Evolutionary conservation across 1,140 invertebrate species (phyloP), one percentile per base, ranked within the genome.

Genomic region (Schlechtendalia chinensis): DNA sequence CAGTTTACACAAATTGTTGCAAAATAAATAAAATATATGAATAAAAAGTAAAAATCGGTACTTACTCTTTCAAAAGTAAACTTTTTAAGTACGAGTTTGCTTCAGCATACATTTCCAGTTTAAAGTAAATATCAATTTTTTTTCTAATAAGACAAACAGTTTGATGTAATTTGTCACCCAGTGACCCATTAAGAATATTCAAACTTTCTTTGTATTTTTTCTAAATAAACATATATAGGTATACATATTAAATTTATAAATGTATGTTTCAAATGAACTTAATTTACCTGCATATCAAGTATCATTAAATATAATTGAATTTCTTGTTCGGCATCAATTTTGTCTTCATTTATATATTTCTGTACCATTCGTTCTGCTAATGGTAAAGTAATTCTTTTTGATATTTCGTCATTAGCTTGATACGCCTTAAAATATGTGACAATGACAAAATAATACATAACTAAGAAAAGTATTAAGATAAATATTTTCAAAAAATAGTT

Each of bases 291-390:
- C 79, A 94, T 88, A 84, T 96, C 93, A 59, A 98, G 87, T 81
- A 98, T 94, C 88, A 96, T 93, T 53, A 98, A 87, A 86, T 97
- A 98, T 24, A 98, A 87, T 72, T 94, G 91, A 0, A 96, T 92
- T 87, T 98, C 96, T 86, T 96, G 94, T 85, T 98, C 96, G 0
- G 94, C 93, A 86, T 97, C 94, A 83, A 97, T 90, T 88, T 95
- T 96, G 81, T 91, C 91, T 83, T 97, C 94, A 24, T 91, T 89
- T 67, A 96, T 91, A 85, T 96, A 91, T 86, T 97, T 98, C 83
- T 94, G 89, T 32, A 91, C 89, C 92, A 93, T 89, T 82, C 88
- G 85, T 89, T 82, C 94, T n/a, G 96, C 96, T 69, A 98, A 87
- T 19, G 93, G 90, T 54, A 97, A 88, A 39, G 91, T 90, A 77